Base-by-base conservation (phyloP, 1,140 invertebrate species). In the Centruroides vittatus region DNA sequence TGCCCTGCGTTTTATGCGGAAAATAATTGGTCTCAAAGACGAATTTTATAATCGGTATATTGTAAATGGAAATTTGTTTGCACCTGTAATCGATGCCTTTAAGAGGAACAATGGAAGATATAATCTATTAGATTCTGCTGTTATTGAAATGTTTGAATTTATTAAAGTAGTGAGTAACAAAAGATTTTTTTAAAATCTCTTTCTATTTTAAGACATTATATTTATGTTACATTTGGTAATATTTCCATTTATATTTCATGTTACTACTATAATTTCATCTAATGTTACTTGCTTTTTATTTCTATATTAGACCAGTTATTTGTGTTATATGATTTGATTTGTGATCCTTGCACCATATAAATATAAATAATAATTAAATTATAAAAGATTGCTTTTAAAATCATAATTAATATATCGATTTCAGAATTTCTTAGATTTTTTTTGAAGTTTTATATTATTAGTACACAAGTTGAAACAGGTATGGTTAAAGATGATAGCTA, bases 121-220 rank as follows among this genome's bases (percentile, higher is more conserved):
- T 75, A 99, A 99, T 78, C 82, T 99, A 58, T 77, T 99, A 59
- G 97, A 99, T 76, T 99, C 96, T 12, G 95, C 97, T 61, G 93
- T 99, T 72, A 82, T 99, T 72, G 97, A 99, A 80, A 84, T 99
- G 77, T 99, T 99, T 80, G 97, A 99, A 77, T 99, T 95, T 77
- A 96, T 99, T 61, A 93, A 90, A 81, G 73, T 88, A 74, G 82
- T 84, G 73, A 78, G 73, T 71, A 58, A 23, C 5, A 61, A 36
- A 36, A 61, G 13, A 61, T 57, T 3, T 35, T 23, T 23, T 23
- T 23, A 1, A 23, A 23, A 23, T 23, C 23, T 23, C 23, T 23
- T 23, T 23, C 23, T 23, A 23, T 23, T 23, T 23, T 23, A 23
- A 23, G 23, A n/a, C 52, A 11, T 13, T 57, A 46, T 36, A 55